Conservation (phyloP, 2,888 invertebrate species). For the Panopea generosa region DNA sequence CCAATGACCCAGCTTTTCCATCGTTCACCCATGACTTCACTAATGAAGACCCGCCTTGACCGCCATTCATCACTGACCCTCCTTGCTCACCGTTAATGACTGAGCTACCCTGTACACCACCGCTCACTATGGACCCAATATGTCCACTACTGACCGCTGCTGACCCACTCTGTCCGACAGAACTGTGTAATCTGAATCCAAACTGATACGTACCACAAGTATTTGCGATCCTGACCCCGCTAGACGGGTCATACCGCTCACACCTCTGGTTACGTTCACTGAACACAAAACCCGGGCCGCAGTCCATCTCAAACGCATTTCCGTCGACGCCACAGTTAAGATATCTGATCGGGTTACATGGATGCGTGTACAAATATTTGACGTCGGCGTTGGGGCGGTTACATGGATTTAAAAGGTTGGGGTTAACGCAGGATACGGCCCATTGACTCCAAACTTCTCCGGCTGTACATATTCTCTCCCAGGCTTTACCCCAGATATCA, state of each 20-base stretch:
- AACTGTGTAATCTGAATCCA: constrained; percentile 25
- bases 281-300: constrained; percentile 22
- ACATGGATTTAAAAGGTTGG: constrained; percentile 48
- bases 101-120: too few relatives aligned
- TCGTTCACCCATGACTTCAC: too few relatives aligned
- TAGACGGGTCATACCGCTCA: constrained; percentile 12
- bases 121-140: too few relatives aligned
- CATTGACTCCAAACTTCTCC: constrained; percentile 58
- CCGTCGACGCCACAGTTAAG: constrained; percentile 33
- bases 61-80: too few relatives aligned
- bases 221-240: neutral
- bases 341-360: constrained; percentile 48
- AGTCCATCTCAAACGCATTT: constrained; percentile 26
- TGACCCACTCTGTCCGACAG: too few relatives aligned
- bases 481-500: constrained; percentile 61
- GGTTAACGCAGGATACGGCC: constrained; percentile 49
- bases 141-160: too few relatives aligned
- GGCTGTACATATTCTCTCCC: constrained; percentile 53
- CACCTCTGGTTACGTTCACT: constrained; percentile 33
- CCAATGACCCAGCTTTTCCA: too few relatives aligned
- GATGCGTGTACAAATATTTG: constrained; percentile 43
- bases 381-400: constrained; percentile 30
- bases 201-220: constrained; percentile 45
- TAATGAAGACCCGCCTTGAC: too few relatives aligned
- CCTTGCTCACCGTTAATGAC: too few relatives aligned